These are phyloP conservation scores for Helleia helle DNA, from an alignment of 2,888 invertebrate species.

Conservation along the genomic window DNA sequence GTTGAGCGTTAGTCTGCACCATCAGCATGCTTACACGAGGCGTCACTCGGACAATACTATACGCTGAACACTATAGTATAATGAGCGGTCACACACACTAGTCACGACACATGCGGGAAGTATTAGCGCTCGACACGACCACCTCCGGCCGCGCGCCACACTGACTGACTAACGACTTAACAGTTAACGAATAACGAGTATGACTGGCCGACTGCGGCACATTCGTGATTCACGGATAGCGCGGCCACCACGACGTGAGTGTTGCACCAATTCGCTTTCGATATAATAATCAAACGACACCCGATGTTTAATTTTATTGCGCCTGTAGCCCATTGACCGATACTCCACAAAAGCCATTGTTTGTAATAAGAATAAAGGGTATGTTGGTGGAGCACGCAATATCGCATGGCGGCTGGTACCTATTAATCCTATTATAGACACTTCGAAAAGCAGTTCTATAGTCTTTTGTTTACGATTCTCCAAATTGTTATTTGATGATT, in stretches of 20 bases:
- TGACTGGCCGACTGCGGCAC: conserved; percentile 1
- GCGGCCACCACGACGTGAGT: conserved; percentile 19
- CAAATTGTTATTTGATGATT: no score
- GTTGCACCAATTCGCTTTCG: conserved; percentile 13
- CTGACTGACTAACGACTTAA: conserved; percentile 35
- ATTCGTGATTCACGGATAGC: conserved; percentile 19
- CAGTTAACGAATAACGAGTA: not conserved
- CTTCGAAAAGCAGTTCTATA: no score
- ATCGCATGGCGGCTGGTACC: conserved; percentile 31
- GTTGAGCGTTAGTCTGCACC: conserved; percentile 74
- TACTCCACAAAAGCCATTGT: conserved; percentile 35
- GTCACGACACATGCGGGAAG: conserved; percentile 44
- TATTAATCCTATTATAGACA: no score
- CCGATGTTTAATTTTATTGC: no score
- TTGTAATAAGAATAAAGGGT: conserved; percentile 45
- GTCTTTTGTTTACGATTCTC: no score
- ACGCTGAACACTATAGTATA: conserved; percentile 61
- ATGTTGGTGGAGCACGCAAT: conserved; percentile 27
- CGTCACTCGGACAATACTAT: conserved; percentile 68
- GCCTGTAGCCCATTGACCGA: conserved; percentile 35
- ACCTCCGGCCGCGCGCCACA: conserved; percentile 47
- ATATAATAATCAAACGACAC: not conserved
- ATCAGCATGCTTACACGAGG: conserved; percentile 62
- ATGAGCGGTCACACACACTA: conserved; percentile 53
- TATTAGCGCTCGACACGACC: conserved; percentile 41